Percentiles rank a stretch among this genome's conserved stretches.
These are phyloP conservation scores for Drosophila anomelani DNA, from an alignment of 2,888 invertebrate species.

Conservation along the genomic window DNA sequence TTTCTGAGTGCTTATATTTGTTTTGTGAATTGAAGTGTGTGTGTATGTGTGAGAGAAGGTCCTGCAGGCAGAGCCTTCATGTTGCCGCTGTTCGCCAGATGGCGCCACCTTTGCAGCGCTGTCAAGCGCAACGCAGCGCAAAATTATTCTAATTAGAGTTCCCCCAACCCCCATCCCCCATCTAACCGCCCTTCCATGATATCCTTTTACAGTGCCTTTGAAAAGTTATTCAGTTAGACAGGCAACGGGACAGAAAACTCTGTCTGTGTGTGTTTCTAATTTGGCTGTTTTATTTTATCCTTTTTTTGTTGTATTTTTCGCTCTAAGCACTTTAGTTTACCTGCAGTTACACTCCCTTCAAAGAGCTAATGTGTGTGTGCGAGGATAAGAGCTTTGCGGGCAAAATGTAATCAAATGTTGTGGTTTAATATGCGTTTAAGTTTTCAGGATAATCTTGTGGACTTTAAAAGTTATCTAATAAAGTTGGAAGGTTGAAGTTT, in stretches of 20 bases:
- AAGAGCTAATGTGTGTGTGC: slow-evolving; percentile 28
- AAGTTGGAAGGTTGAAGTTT: not conserved
- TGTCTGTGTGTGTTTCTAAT: slow-evolving; percentile 30
- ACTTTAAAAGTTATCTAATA: not conserved
- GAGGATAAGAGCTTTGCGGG: not conserved
- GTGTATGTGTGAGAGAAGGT: slow-evolving; percentile 42
- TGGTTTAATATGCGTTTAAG: not conserved
- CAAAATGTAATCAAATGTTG: slow-evolving; percentile 5
- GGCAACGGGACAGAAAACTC: not conserved
- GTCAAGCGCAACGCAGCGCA: slow-evolving; percentile 69
- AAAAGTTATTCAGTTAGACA: slow-evolving; percentile 33
- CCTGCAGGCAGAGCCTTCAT: slow-evolving; percentile 59
- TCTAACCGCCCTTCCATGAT: not conserved
- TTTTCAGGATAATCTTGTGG: not conserved
- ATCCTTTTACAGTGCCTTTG: slow-evolving; percentile 27
- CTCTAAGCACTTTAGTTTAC: slow-evolving; percentile 41
- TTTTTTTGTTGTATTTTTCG: slow-evolving; percentile 12
- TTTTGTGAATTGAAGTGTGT: slow-evolving; percentile 37
- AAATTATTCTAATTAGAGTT: slow-evolving; percentile 77
- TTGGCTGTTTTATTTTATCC: slow-evolving; percentile 25
- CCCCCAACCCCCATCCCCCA: not conserved
- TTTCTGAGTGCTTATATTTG: slow-evolving; percentile 20
- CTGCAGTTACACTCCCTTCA: slow-evolving; percentile 33
- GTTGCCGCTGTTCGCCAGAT: slow-evolving; percentile 51
- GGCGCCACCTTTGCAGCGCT: slow-evolving; percentile 59